Percentiles rank a stretch among this genome's conserved stretches.
These are phyloP conservation scores for Bombycilla garrulus DNA, from an alignment of 2,113 vertebrate genomes.

Conservation along the genomic window DNA sequence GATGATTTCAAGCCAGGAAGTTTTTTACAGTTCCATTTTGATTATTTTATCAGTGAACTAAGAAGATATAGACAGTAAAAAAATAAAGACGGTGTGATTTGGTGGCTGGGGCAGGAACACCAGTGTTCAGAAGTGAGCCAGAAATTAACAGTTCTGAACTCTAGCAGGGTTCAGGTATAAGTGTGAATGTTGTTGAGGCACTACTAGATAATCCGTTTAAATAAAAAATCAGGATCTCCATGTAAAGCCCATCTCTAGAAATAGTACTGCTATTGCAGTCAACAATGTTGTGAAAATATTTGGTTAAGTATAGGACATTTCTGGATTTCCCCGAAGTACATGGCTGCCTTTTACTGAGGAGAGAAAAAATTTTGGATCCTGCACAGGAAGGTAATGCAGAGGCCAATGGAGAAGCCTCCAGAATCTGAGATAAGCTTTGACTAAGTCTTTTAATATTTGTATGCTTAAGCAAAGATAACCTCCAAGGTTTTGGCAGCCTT, in stretches of 20 bases:
- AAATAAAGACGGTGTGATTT: neutral
- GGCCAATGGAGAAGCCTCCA: conserved; percentile 23
- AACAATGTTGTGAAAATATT: neutral
- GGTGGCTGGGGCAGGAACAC: neutral
- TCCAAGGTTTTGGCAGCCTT: conserved; percentile 45
- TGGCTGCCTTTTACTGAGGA: neutral
- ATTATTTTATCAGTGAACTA: conserved; percentile 9
- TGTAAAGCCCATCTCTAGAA: neutral
- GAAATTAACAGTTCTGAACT: neutral
- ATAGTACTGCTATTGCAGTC: neutral
- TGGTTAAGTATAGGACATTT: neutral
- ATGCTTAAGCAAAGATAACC: conserved; percentile 41
- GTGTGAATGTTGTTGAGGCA: neutral
- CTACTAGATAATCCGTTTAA: neutral
- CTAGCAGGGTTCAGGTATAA: neutral
- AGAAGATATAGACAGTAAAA: neutral
- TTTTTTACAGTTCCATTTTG: neutral
- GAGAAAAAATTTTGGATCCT: neutral
- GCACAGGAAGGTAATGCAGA: neutral
- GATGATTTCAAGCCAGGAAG: neutral
- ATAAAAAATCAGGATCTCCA: neutral
- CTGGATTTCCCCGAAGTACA: neutral
- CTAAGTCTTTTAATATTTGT: conserved; percentile 36
- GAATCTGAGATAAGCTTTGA: conserved; percentile 51
- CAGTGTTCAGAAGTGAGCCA: neutral